These are phyloP conservation scores for Drosophila auraria DNA, from an alignment of 1,140 invertebrate genomes.

Conservation along the genomic window DNA sequence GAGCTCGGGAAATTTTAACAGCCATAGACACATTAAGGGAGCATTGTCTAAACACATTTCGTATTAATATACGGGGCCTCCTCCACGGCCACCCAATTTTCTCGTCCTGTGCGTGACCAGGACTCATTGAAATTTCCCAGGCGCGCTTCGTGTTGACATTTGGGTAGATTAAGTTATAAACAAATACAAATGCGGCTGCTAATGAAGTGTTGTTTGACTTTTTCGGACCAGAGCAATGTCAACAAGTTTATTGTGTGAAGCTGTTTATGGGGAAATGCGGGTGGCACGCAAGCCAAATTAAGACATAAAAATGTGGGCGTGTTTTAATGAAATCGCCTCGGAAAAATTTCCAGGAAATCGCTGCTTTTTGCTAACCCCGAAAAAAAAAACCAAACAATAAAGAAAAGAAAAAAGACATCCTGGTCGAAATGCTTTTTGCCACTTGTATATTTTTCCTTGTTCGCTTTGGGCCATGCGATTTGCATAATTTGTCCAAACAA, in stretches of 20 bases:
- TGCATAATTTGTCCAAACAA: conserved; percentile 82
- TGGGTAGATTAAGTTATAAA: conserved; percentile 80
- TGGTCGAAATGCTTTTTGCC: conserved; percentile 29
- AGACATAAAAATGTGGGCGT: conserved; percentile 70
- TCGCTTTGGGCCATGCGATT: conserved; percentile 51
- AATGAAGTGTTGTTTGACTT: conserved; percentile 80
- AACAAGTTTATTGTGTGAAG: conserved; percentile 82
- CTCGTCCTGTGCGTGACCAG: conserved; percentile 66
- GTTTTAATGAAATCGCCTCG: conserved; percentile 44
- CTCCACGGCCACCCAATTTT: not conserved
- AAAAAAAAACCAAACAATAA: too few species aligned
- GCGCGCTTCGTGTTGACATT: conserved; percentile 64
- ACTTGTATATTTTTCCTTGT: conserved; percentile 16
- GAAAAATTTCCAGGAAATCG: conserved; percentile 29
- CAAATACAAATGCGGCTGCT: conserved; percentile 79
- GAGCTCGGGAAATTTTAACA: not conserved
- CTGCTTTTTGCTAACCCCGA: not conserved
- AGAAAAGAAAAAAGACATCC: conserved; percentile 21
- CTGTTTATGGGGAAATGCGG: conserved; percentile 63
- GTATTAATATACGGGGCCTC: conserved; percentile 23
- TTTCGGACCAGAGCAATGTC: conserved; percentile 54
- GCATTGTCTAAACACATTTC: conserved; percentile 36
- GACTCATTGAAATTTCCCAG: conserved; percentile 63
- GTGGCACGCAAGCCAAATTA: conserved; percentile 75
- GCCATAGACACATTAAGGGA: conserved; percentile 17